These are phyloP conservation scores for Heliconius cydno DNA, from an alignment of 2,888 invertebrate species.

Conservation along the genomic window DNA sequence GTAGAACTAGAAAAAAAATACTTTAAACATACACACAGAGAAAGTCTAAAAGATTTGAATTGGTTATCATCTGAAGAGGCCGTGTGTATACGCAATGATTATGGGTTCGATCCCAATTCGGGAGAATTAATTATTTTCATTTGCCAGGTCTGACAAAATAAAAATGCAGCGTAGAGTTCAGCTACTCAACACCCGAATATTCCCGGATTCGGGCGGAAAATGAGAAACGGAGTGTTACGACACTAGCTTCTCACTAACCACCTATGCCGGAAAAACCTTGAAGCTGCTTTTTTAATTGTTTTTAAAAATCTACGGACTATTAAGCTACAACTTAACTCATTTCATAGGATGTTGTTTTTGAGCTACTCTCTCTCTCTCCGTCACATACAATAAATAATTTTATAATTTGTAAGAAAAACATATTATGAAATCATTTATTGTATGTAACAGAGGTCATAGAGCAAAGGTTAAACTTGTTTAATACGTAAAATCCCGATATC, in stretches of 20 bases:
- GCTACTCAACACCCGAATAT: too few species aligned
- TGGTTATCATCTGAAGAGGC: neutral
- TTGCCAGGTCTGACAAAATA: neutral
- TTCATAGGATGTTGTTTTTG: neutral
- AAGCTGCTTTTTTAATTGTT: too few species aligned
- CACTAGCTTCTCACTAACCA: too few species aligned
- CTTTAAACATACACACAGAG: neutral
- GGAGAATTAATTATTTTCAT: neutral
- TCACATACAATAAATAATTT: too few species aligned
- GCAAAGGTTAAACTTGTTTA: constrained; percentile 8
- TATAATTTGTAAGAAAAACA: neutral
- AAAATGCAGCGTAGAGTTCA: too few species aligned
- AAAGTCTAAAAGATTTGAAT: neutral
- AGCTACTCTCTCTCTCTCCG: neutral
- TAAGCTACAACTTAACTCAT: too few species aligned
- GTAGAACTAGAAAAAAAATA: neutral
- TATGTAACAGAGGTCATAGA: neutral
- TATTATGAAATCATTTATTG: constrained; percentile 12
- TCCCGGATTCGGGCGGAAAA: too few species aligned
- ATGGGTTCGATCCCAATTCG: neutral
- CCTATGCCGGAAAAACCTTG: too few species aligned
- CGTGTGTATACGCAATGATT: neutral
- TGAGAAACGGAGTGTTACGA: too few species aligned
- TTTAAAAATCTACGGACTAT: too few species aligned
- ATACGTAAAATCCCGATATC: constrained; percentile 3